Evolutionary conservation across 2,888 invertebrate species (phyloP), one percentile per base, ranked within the genome.

Genomic region (Apomyelois bistriatella): DNA sequence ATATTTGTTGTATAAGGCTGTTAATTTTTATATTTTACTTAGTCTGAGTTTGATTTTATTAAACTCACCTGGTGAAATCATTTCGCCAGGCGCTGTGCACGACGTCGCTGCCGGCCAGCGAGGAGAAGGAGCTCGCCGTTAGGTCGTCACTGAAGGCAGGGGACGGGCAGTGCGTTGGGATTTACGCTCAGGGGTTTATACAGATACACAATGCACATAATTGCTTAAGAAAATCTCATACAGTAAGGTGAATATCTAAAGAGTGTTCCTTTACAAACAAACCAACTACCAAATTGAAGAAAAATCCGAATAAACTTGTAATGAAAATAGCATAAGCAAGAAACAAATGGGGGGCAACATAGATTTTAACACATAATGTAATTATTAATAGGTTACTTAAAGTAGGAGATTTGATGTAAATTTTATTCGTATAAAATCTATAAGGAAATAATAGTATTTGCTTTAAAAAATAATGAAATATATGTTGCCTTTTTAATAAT

Each of bases 121-220:
- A 84, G 15, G 87, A 80, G 76, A 81, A 79, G 79, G 85, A 85
- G 83, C 82, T 85, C 68, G 81, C 83, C 61, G 85, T 85, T 66
- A 74, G 73, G 78, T 88, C 88, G 68, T 89, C 89, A 70, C 89
- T 89, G 89, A 66, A 77, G 78, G 67, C 80, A 74, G 74, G 76
- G 73, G 74, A 72, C 74, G 74, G 74, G 79, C 76, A 81, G 82
- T 81, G 83, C 80, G 66, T 74, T 70, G 74, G 79, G 80, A 70
- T 71, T 76, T 79, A 82, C 67, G 78, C 70, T 77, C 79, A 82
- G 73, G 82, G 82, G 71, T 78, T 74, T 22, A 75, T 74, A 83
- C 77, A 83, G 72, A 78, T 76, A 85, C 79, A 87, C 79, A 83
- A 83, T 80, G 82, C 85, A 79, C 72, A 79, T 70, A 77, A 65